Evolutionary conservation across 2,888 invertebrate genomes (phyloP), one percentile per base, ranked within the genome.

Genomic region (Hypomecis punctinalis): DNA sequence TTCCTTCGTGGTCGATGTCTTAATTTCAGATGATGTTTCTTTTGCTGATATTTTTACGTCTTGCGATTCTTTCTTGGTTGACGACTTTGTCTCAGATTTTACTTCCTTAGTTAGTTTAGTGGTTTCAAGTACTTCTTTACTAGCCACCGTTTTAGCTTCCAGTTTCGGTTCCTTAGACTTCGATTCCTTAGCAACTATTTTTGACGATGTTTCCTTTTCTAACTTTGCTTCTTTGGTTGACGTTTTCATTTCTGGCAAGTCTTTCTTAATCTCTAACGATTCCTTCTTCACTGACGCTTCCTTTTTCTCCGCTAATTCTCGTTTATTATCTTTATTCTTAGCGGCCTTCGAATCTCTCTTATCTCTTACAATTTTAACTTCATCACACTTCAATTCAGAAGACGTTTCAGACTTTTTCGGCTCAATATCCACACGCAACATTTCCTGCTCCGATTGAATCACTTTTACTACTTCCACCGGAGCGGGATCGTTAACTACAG

Each of bases 341-440:
- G 42, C 23, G 10, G 39, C n/a, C 37, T 53, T 65, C 8, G 66
- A 66, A 33, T 63, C 60, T 7, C 52, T 63, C 46, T 66, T 63
- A 1, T 66, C 65, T 36, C 35, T 57, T 36, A 42, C 53, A 52
- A 42, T 23, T 58, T 68, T 71, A 1, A 43, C 4, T 0, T 62
- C 68, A 4, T 64, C 70, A 54, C 39, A 5, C 37, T 67, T 62
- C 3, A 10, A 0, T 13, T 53, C 61, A 4, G 46, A 36, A 47
- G 63, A 10, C 40, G 43, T 23, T 9, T 63, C 63, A 10, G 58
- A 10, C 9, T 39, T 54, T 37, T 60, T 54, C 13, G 35, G 35
- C 4, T 42, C 40, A 7, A 49, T 46, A 23, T 65, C 61, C 35
- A 8, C 63, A 3, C 40, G 7, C 10, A 23, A 43, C 6, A 9